Percentiles rank a stretch among this genome's conserved stretches.
Evolutionary conservation across 2,113 vertebrate species (phyloP).

Genomic region (Oryzias celebensis): DNA sequence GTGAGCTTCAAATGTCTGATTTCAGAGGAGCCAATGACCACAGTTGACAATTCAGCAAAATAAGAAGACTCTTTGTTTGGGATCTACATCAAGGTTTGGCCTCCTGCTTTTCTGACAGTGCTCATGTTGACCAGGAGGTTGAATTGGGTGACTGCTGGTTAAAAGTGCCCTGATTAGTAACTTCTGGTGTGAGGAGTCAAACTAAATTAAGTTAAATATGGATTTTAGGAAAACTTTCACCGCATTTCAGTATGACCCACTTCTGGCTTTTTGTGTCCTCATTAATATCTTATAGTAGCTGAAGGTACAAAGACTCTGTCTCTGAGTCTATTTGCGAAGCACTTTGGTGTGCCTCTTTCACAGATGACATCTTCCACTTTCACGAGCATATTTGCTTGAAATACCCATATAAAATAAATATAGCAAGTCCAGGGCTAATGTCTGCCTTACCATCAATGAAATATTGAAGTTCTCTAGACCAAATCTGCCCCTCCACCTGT

Average conservation of each 20-base stretch:
- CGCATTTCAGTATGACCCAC: not conserved
- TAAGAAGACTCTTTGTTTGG: too few species aligned
- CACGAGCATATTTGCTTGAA: slow-evolving; percentile 34
- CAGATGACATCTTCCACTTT: slow-evolving; percentile 41
- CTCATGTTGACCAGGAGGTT: too few species aligned
- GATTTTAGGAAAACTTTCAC: too few species aligned
- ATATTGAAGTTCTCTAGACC: slow-evolving; percentile 58
- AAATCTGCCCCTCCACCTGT: slow-evolving; percentile 23
- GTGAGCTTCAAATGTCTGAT: too few species aligned
- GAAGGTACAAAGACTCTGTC: slow-evolving; percentile 28
- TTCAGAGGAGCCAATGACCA: too few species aligned
- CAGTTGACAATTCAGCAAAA: too few species aligned
- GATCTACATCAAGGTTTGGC: too few species aligned
- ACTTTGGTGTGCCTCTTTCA: slow-evolving; percentile 44
- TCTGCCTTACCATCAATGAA: slow-evolving; percentile 44
- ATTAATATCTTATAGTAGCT: slow-evolving; percentile 53
- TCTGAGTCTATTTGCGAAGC: slow-evolving; percentile 37
- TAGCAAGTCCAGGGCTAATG: slow-evolving; percentile 27
- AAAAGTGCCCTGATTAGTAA: too few species aligned
- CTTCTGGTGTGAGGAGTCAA: too few species aligned
- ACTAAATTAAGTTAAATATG: too few species aligned
- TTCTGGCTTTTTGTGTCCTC: slow-evolving; percentile 22
- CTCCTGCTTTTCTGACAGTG: too few species aligned
- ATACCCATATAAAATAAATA: slow-evolving; percentile 53
- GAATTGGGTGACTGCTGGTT: too few species aligned